Percentiles rank a stretch among this genome's conserved stretches.
These are phyloP conservation scores for Turdus rufiventris DNA, from an alignment of 2,113 vertebrate species.

Conservation along the genomic window DNA sequence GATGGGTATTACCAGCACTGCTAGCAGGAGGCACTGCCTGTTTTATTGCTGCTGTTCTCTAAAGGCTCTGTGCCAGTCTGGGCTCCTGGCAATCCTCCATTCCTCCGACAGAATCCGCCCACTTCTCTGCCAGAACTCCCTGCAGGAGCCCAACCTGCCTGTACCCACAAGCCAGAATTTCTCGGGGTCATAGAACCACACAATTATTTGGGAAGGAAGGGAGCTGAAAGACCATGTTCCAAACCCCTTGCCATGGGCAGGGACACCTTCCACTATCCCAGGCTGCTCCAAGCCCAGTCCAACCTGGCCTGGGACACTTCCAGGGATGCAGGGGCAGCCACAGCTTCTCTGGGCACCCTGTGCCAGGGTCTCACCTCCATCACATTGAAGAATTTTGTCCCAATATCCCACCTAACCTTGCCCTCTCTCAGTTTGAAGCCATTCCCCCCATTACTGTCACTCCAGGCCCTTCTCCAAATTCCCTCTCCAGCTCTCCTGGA, in stretches of 20 bases:
- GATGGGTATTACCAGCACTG: background rate
- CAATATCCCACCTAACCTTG: background rate
- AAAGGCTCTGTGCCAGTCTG: background rate
- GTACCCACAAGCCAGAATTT: background rate
- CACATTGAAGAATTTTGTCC: background rate
- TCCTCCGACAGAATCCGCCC: background rate
- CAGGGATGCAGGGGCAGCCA: background rate
- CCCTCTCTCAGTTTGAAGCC: background rate
- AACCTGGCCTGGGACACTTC: accelerated
- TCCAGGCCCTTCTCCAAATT: too few species aligned
- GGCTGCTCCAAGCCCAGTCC: accelerated
- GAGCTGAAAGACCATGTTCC: background rate
- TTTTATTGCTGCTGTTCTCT: background rate
- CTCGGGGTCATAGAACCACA: background rate
- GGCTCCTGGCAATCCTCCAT: background rate
- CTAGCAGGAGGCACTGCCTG: background rate
- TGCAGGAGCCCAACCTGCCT: background rate
- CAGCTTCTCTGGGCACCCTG: accelerated
- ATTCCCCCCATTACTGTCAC: background rate
- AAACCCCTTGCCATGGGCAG: accelerated
- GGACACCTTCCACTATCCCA: background rate
- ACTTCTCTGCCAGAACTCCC: background rate
- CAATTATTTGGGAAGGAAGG: background rate
- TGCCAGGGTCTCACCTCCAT: background rate
- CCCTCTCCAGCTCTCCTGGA: background rate